These are phyloP conservation scores for Mobula birostris DNA, from an alignment of 2,113 vertebrate genomes.

Conservation along the genomic window DNA sequence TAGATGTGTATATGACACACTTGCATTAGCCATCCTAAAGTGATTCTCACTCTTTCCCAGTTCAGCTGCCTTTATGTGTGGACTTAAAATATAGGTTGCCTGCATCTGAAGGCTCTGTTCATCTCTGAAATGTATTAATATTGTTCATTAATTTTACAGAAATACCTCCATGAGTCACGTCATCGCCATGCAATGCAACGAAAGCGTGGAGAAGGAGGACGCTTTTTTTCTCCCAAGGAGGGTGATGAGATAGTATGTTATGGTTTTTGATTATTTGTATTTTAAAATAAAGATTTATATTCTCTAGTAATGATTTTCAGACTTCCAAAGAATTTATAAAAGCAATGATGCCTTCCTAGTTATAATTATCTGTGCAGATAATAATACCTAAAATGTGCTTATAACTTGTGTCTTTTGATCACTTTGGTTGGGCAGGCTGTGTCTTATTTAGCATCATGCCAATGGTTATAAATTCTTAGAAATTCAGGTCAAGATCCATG, in stretches of 20 bases:
- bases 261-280: background rate
- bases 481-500: background rate
- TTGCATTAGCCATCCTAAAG: background rate
- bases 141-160: constrained; percentile 55
- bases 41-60: background rate
- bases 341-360: background rate
- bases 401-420: background rate
- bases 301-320: too few species aligned
- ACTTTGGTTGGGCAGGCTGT: background rate
- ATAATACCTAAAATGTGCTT: background rate
- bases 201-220: constrained; percentile 86
- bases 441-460: background rate
- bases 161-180: constrained; percentile 94
- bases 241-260: constrained; percentile 63
- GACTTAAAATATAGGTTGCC: background rate
- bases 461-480: background rate
- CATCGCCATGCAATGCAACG: constrained; percentile 94
- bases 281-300: background rate
- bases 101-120: background rate
- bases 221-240: constrained; percentile 94
- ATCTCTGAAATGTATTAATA: background rate
- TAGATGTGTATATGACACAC: background rate
- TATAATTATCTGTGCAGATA: background rate
- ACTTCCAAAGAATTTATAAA: background rate
- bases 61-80: background rate